phyloP scores from a whole-genome alignment of 2,888 invertebrate species.

The Sycophila texana region DNA sequence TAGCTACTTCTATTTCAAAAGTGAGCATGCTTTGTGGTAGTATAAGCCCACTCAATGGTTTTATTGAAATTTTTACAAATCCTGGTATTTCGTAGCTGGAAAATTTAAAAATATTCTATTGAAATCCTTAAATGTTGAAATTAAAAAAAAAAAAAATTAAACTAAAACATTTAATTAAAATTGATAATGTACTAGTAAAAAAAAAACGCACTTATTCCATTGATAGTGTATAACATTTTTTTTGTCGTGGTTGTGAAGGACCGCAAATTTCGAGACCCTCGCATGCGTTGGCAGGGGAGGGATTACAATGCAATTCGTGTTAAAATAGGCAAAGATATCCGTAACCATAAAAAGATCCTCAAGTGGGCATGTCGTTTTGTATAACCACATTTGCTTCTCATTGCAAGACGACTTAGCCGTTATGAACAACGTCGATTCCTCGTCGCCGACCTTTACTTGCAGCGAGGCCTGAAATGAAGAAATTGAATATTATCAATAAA shows the following conservation, averaged over 20 bases:
- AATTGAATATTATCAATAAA: neutral
- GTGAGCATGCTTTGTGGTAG: conserved; percentile 70
- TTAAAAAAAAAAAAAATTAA: neutral
- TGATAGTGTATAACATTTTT: conserved; percentile 70
- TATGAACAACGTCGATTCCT: conserved; percentile 54
- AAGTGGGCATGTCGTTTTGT: conserved; percentile 32
- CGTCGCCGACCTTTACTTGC: conserved; percentile 53
- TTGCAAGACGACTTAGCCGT: conserved; percentile 57
- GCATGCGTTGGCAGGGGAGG: conserved; percentile 69
- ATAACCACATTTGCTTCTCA: conserved; percentile 19
- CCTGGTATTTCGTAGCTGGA: conserved; percentile 66
- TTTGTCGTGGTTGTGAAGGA: conserved; percentile 72
- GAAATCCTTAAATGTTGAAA: conserved; percentile 1
- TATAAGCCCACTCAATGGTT: conserved; percentile 70
- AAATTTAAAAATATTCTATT: neutral
- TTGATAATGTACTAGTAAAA: neutral
- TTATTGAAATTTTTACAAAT: conserved; percentile 64
- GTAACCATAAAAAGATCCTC: conserved; percentile 42
- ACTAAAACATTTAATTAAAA: too few relatives aligned
- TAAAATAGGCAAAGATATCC: conserved; percentile 68
- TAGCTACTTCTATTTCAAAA: conserved; percentile 69
- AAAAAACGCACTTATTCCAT: conserved; percentile 71
- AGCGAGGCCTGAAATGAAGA: conserved; percentile 50
- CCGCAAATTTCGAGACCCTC: conserved; percentile 69
- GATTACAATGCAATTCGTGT: conserved; percentile 69